Conservation (phyloP, 37 sponge, comb jelly and placozoan genomes). For the Aphrocallistes beatrix region DNA sequence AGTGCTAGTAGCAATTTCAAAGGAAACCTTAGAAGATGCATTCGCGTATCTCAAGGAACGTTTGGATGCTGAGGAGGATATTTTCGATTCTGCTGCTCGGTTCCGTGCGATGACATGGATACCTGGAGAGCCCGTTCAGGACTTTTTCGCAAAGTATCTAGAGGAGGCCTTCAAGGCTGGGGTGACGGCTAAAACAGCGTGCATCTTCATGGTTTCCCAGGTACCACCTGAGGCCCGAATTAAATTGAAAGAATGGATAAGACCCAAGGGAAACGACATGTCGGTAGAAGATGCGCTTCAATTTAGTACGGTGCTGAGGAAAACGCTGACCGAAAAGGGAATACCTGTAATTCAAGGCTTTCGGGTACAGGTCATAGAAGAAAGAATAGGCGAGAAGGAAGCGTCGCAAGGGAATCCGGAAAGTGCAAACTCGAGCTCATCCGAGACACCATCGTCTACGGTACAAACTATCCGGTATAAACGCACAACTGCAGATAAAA, state of each 20-base stretch:
- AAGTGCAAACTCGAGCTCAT: background rate
- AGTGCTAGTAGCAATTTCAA: background rate
- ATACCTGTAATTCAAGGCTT: background rate
- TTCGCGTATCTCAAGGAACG: background rate
- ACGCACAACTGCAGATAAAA: background rate
- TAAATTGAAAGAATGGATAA: background rate
- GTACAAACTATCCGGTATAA: background rate
- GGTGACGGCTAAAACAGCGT: background rate
- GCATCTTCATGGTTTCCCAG: background rate
- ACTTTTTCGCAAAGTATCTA: background rate
- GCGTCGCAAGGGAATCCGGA: background rate
- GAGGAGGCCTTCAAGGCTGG: background rate
- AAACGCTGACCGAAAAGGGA: background rate
- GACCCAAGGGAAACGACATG: background rate
- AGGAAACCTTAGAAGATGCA: background rate
- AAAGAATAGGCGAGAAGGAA: background rate
- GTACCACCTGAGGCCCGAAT: background rate
- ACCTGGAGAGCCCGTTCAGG: background rate
- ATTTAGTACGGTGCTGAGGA: background rate
- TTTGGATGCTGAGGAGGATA: background rate
- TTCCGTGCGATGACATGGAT: constrained; percentile 2
- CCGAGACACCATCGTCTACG: background rate
- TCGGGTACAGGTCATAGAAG: background rate
- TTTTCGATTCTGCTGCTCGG: background rate
- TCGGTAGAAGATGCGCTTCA: background rate